phyloP scores from a whole-genome alignment of 1,140 invertebrate species.

The Zaprionus vittiger region DNA sequence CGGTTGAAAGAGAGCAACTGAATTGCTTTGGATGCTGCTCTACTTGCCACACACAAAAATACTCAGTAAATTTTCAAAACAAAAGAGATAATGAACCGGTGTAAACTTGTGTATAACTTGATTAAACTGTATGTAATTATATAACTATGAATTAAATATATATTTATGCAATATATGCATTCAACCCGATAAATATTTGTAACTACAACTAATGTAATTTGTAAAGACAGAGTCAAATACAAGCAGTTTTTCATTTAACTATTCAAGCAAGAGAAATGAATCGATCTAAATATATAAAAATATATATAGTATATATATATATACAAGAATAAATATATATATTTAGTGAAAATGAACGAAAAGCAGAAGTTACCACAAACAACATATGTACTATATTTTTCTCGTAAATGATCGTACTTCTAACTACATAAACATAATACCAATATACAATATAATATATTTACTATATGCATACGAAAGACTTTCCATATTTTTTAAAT shows the following conservation, averaged over 20 bases:
- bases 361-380: slow-evolving; percentile 40
- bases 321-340: slow-evolving; percentile 39
- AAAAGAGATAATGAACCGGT: slow-evolving; percentile 29
- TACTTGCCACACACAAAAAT: slow-evolving; percentile 8
- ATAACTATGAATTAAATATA: slow-evolving; percentile 49
- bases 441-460: slow-evolving; percentile 18
- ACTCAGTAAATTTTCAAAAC: not conserved
- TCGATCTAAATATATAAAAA: slow-evolving; percentile 47
- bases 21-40: slow-evolving; percentile 36
- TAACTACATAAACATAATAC: slow-evolving; percentile 31
- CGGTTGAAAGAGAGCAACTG: slow-evolving; percentile 16
- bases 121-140: slow-evolving; percentile 75
- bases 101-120: slow-evolving; percentile 48
- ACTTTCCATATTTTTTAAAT: slow-evolving; percentile 41
- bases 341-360: slow-evolving; percentile 49
- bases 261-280: slow-evolving; percentile 20
- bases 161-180: slow-evolving; percentile 73
- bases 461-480: slow-evolving; percentile 42
- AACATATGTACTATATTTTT: slow-evolving; percentile 79
- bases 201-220: slow-evolving; percentile 48
- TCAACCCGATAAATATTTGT: slow-evolving; percentile 46
- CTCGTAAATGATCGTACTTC: slow-evolving; percentile 55
- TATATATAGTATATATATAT: slow-evolving; percentile 42
- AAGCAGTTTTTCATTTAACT: slow-evolving; percentile 61
- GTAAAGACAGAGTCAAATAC: slow-evolving; percentile 24